Base-by-base conservation (phyloP, 2,888 invertebrate genomes). In the Machimus rusticus region DNA sequence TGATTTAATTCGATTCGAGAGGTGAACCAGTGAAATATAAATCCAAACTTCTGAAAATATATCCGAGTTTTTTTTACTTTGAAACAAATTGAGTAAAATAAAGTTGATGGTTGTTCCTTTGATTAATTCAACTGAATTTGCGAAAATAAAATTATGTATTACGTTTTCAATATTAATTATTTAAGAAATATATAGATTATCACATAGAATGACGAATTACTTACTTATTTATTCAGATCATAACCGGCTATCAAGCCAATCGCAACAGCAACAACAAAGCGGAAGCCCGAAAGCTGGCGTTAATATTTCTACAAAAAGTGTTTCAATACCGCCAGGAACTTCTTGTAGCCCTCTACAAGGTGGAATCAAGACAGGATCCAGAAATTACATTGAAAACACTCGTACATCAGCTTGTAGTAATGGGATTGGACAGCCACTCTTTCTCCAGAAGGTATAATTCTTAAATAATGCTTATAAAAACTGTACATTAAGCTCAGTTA, bases 181-280 rank as follows among this genome's bases (percentile, higher is more conserved):
- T 37, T 37, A 37, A 37, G 8, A 8, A 9, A 8, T 37, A 34
- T 34, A 34, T 2, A 34, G 34, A 34, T 6, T 34, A 34, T 39
- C 39, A 39, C 39, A 12, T 9, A 39, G 34, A 34, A 6, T 39
- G 8, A 12, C 39, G 39, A 28, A 12, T 39, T 39, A 12, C 8
- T 51, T 57, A 66, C 31, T 66, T 23, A 2, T 89, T 89, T 34
- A 34, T 34, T 34, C 88, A 90, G 90, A 90, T 89, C 89, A 90
- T 89, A 90, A 90, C 88, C 89, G 90, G 88, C 89, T 90, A 51
- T 86, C 89, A 85, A 88, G 88, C 86, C 90, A 89, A 66, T 87
- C 89, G 43, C 89, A 90, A 87, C 89, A 89, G 76, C 87, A 88
- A 87, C 66, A 82, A 86, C 82, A 87, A 74, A 55, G 86, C 43